Base-by-base conservation (phyloP, 2,113 vertebrate genomes). In the Dunckerocampus dactyliophorus region DNA sequence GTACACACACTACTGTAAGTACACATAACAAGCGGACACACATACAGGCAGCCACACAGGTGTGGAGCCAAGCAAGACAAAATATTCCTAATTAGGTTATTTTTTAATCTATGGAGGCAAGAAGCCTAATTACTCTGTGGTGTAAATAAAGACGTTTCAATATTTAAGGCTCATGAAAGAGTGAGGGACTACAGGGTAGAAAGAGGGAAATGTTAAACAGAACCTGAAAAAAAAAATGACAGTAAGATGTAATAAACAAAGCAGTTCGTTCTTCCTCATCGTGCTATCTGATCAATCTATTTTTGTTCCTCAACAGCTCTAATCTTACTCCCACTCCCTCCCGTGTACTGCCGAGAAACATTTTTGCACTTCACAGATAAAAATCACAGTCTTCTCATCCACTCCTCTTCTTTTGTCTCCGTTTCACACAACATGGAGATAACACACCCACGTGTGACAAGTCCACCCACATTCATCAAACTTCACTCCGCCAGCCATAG, bases 401-500 rank as follows among this genome's bases (percentile, higher is more conserved):
- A 85, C 80, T 87, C 81, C 75, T 88, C 82, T 88, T 72, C 83
- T 85, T 87, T 87, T 87, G 86, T 89, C 82, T 89, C 81, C 69
- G 62, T 85, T 88, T 88, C 88, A 89, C 87, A 89, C 85, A 86
- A 89, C 82, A 86, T 86, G 87, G 83, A 81, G 84, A 85, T 85
- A 89, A 85, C 87, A 83, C 84, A 80, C 87, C 84, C 87, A 87
- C 85, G 70, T 81, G 87, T 80, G 85, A 89, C 80, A 85, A 86
- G 84, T 89, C 85, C 87, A 81, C 87, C 87, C 87, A 86, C 87
- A 83, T 87, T 84, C 84, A 81, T 87, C 85, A 87, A 86, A 86
- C 81, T 85, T 87, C 62, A 81, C 75, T 80, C 59, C 68, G 66
- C 81, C 80, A 79, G 78, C 79, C 59, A 59, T 19, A 31, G 60